Base-by-base conservation (phyloP, 2,113 vertebrate genomes). In the Raja brachyura region DNA sequence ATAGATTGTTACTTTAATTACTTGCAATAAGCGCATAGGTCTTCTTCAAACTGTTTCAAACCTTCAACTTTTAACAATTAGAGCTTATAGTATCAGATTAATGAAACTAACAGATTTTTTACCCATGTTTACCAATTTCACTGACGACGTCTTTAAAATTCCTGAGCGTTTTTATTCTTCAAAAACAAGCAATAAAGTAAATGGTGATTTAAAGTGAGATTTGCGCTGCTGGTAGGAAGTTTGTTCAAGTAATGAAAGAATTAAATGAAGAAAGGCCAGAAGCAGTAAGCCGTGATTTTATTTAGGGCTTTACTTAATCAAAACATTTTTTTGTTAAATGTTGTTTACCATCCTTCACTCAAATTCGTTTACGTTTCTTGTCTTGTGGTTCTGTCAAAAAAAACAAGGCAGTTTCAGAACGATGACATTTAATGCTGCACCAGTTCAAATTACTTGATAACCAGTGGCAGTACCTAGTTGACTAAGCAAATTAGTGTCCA, bases 391-490 rank as follows among this genome's bases (percentile, higher is more conserved):
- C 25, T 63, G 28, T 88, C 83, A 63, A n/a, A 88, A 86, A n/a
- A 48, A 48, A 48, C 83, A 88, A 18, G 83, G 28, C 83, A 33
- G 13, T 88, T 63, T 88, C 59, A 63, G 83, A 86, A 86, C 28
- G 4, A 63, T 88, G 83, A 63, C 83, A 88, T 61, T 88, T 63
- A 88, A 88, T 61, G 13, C 28, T 88, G 83, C 83, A 31, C 83
- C 83, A 97, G 97, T 97, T 98, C 95, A 95, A 95, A 97, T 98
- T 98, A 98, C 97, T 96, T 97, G 97, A 98, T 97, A 98, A 97
- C 97, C 96, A 96, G 96, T 96, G 96, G 97, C 96, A 96, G 96
- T 96, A 96, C 95, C 95, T 95, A 97, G 97, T 96, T 97, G 97
- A 96, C 96, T 96, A 96, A 96, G 96, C 96, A 96, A 97, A 97